Evolutionary conservation across 2,888 invertebrate genomes (phyloP), one percentile per base, ranked within the genome.

Genomic region (Anodontia alba): DNA sequence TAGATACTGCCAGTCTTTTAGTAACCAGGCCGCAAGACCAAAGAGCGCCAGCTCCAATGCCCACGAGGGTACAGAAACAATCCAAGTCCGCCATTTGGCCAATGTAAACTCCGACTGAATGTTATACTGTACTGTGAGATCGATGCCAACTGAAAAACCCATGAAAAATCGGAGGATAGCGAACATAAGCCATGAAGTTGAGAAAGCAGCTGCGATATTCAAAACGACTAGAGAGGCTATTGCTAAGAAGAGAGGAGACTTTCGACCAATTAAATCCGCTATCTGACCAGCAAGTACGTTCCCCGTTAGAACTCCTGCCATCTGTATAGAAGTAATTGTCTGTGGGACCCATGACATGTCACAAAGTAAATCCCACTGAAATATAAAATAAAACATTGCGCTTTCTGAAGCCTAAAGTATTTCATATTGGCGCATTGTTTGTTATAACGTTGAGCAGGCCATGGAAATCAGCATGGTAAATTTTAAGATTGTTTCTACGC

Each of bases 301-400:
- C 0, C 85, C 87, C 1, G 85, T 33, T 3, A 87, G 71, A 0
- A 87, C 80, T 0, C 87, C 87, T 5, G 73, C 80, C 83, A 86
- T 84, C 51, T 86, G 86, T 29, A 84, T 73, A 5, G 84, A 84
- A 0, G 79, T 80, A 7, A 82, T 82, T 17, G 81, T 76, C 7
- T 76, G 73, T 0, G 81, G 71, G 7, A 81, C 71, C 81, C 83
- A 86, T 26, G 38, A 73, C 10, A 42, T 42, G 43, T 81, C 78
- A 62, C 87, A 87, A 0, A 87, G 78, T 20, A 87, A 81, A 20
- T 67, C 72, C 76, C 76, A 87, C 87, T 86, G 78, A 70, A 83
- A 84, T 23, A 31, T 26, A 29, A 20, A 62, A 23, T n/a, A n/a
- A n/a, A n/a, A 57, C 10, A 57, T 10, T 57, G 26, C n/a, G n/a